Evolutionary conservation across 2,888 invertebrate species (phyloP).

Genomic region (Chaetogeoica ovagalla): DNA sequence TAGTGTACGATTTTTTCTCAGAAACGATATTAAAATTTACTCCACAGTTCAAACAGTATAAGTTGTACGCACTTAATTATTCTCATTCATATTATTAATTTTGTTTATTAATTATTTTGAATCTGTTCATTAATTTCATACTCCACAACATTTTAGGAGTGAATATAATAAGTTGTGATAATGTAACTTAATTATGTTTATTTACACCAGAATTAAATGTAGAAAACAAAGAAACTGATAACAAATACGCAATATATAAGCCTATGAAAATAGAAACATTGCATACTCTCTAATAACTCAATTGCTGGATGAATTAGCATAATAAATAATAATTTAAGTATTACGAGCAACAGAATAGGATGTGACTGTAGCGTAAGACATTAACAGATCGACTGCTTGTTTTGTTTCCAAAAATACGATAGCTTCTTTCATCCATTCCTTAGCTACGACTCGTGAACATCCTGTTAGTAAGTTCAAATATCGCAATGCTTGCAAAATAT

Average conservation of each 20-base stretch:
- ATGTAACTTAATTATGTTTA: constrained; percentile 6
- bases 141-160: neutral
- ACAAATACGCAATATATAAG: constrained; percentile 3
- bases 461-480: constrained; percentile 54
- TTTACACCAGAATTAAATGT: constrained; percentile 17
- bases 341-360: constrained; percentile 11
- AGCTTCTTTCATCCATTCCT: constrained; percentile 53
- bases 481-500: constrained; percentile 51
- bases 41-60: no score
- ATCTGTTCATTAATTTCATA: neutral
- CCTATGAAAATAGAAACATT: constrained; percentile 10
- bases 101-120: neutral
- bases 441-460: constrained; percentile 48
- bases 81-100: neutral
- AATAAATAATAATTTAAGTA: constrained; percentile 20
- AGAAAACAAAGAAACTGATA: constrained; percentile 4
- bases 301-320: neutral
- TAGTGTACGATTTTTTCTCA: no score
- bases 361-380: constrained; percentile 42
- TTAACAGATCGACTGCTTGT: constrained; percentile 50
- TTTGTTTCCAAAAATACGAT: constrained; percentile 53
- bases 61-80: no score
- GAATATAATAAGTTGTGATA: neutral
- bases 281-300: constrained; percentile 17
- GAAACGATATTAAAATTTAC: no score